Evolutionary conservation across 2,797 vertebrate species (phyloP).

Genomic region (Falco biarmicus): DNA sequence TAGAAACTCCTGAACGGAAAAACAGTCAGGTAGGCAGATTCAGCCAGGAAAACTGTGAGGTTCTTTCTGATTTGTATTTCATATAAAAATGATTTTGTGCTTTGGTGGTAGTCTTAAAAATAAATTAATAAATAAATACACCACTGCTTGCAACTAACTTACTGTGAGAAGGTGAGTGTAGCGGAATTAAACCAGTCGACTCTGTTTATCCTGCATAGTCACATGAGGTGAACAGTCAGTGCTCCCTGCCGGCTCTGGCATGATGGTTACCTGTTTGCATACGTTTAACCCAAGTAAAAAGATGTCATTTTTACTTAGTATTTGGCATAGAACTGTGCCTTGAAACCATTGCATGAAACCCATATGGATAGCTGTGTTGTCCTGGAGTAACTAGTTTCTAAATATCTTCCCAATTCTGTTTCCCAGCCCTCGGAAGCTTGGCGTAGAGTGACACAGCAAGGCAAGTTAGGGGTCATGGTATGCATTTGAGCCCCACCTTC

Average conservation of each 20-base stretch:
- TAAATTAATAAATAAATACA: background rate
- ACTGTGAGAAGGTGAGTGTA: background rate
- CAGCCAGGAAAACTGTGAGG: background rate
- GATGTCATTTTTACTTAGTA: background rate
- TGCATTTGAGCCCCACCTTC: background rate
- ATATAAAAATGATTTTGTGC: background rate
- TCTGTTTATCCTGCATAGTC: background rate
- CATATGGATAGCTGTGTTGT: background rate
- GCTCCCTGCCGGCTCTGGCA: background rate
- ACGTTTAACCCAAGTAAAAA: background rate
- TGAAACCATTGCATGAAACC: background rate
- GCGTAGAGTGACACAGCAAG: background rate
- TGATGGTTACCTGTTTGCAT: background rate
- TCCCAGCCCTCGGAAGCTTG: background rate
- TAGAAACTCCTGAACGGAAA: background rate
- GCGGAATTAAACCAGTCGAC: background rate
- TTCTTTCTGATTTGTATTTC: background rate
- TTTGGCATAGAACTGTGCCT: background rate
- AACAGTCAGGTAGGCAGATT: background rate
- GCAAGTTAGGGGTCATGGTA: background rate
- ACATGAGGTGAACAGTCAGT: accelerated
- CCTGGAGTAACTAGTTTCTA: background rate
- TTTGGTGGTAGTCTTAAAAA: background rate
- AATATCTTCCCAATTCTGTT: background rate
- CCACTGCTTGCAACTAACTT: background rate